These are phyloP conservation scores for Palloptera scutellata DNA, from an alignment of 2,888 invertebrate genomes.

Conservation along the genomic window DNA sequence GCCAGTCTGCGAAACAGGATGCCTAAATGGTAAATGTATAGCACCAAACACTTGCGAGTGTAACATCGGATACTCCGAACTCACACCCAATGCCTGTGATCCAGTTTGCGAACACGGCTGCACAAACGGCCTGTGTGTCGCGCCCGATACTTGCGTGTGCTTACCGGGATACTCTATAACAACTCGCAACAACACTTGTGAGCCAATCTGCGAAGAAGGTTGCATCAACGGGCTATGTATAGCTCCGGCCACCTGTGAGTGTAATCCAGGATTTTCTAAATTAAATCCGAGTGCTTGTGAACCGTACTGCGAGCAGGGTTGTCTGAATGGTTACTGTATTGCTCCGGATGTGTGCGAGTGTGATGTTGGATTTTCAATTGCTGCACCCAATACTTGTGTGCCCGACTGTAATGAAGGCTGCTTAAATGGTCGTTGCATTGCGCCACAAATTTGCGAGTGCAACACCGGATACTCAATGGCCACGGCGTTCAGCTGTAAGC, in stretches of 20 bases:
- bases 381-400: slow-evolving; percentile 22
- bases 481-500: slow-evolving; percentile 26
- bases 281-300: slow-evolving; percentile 29
- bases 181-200: slow-evolving; percentile 14
- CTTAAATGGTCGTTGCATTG: slow-evolving; percentile 50
- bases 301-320: slow-evolving; percentile 42
- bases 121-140: slow-evolving; percentile 50
- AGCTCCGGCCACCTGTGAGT: slow-evolving; percentile 32
- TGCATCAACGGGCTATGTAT: slow-evolving; percentile 35
- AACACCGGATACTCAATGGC: slow-evolving; percentile 44
- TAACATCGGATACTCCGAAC: slow-evolving; percentile 28
- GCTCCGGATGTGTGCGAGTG: slow-evolving; percentile 52
- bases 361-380: slow-evolving; percentile 27
- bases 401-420: slow-evolving; percentile 40
- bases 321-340: slow-evolving; percentile 53
- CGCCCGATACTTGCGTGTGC: slow-evolving; percentile 53
- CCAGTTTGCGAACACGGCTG: slow-evolving; percentile 41
- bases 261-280: slow-evolving; percentile 32
- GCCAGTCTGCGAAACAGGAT: slow-evolving; percentile 38
- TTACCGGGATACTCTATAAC: slow-evolving; percentile 44
- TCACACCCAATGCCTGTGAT: slow-evolving; percentile 22
- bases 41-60: slow-evolving; percentile 51
- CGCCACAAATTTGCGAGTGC: slow-evolving; percentile 53
- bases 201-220: slow-evolving; percentile 28
- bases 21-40: slow-evolving; percentile 53